A percentile compares a stretch with the other conserved stretches of the same genome.
These are phyloP conservation scores for Phoxinus dragarum DNA, from an alignment of 2,797 vertebrate genomes.

Conservation along the genomic window DNA sequence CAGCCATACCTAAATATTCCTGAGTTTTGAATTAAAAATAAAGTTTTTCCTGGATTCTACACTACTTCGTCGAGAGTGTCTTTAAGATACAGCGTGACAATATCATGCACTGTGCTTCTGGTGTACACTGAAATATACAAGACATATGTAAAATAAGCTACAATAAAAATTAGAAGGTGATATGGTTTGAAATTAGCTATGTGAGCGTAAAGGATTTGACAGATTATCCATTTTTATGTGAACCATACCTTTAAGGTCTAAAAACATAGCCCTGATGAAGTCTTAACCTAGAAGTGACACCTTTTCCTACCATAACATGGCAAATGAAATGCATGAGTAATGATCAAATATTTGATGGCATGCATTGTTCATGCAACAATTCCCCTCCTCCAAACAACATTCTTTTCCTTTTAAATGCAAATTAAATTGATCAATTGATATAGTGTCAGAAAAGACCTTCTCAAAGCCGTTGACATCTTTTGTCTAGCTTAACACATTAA, in stretches of 20 bases:
- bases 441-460: neutral
- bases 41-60: too few species aligned
- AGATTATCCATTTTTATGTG: neutral
- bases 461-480: neutral
- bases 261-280: too few species aligned
- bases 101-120: neutral
- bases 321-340: neutral
- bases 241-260: neutral
- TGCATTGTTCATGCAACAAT: neutral
- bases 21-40: too few species aligned
- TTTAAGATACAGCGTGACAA: too few species aligned
- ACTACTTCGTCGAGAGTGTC: too few species aligned
- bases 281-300: neutral
- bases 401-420: conserved; percentile 4
- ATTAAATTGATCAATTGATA: conserved; percentile 1
- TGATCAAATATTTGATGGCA: conserved; percentile 2
- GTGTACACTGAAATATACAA: neutral
- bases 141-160: neutral
- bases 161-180: too few species aligned
- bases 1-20: too few species aligned
- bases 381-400: neutral
- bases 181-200: too few species aligned
- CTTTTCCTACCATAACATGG: neutral
- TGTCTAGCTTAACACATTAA: neutral
- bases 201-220: too few species aligned